Conservation (phyloP, 2,113 vertebrate species). For the Motacilla tschutschensis region DNA sequence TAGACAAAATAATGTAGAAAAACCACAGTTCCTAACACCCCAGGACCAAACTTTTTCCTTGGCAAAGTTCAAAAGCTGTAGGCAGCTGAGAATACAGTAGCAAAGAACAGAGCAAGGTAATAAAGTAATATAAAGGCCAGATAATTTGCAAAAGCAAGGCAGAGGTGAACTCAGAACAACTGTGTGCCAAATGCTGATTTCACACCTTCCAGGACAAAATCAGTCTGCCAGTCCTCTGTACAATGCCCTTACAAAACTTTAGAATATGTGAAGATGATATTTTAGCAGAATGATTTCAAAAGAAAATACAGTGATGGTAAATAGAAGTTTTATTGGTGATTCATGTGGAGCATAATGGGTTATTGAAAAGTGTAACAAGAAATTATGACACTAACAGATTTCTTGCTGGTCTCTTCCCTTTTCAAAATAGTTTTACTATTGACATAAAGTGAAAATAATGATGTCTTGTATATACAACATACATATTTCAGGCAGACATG, state of each 20-base stretch:
- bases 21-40: neutral
- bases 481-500: neutral
- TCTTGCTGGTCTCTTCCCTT: neutral
- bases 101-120: fast-evolving
- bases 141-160: neutral
- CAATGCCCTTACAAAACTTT: neutral
- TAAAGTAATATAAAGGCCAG: neutral
- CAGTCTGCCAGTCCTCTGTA: neutral
- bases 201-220: neutral
- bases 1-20: neutral
- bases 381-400: neutral
- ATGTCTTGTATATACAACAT: neutral
- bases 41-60: neutral
- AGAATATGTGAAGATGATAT: neutral
- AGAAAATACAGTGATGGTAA: neutral
- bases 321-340: neutral
- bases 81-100: neutral
- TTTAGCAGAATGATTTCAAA: neutral
- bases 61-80: neutral
- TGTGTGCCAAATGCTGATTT: neutral
- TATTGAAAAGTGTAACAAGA: neutral
- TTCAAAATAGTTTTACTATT: neutral
- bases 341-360: neutral
- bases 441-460: neutral
- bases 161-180: neutral